These are phyloP conservation scores for Triplophysa tibetana DNA, from an alignment of 2,113 vertebrate genomes.

Conservation along the genomic window DNA sequence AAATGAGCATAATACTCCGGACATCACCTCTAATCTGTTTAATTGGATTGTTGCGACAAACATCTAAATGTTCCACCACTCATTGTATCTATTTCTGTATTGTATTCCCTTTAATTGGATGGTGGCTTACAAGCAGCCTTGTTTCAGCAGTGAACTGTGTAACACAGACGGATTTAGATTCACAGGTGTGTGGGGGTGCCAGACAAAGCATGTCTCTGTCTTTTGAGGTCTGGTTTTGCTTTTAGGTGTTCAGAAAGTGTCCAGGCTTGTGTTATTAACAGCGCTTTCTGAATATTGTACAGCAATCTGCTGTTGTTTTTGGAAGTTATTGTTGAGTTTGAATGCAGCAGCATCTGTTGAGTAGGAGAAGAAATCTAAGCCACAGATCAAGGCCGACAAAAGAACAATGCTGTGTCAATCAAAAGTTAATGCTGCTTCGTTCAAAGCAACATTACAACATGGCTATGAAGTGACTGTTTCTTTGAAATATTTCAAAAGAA, in stretches of 20 bases:
- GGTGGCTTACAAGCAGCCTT: neutral
- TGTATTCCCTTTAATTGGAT: constrained; percentile 2
- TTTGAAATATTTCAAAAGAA: constrained; percentile 9
- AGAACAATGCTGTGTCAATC: constrained; percentile 36
- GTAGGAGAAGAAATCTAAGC: constrained; percentile 13
- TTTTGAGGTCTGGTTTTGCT: neutral
- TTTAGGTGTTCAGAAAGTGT: neutral
- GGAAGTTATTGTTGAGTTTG: constrained; percentile 8
- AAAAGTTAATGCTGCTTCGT: constrained; percentile 28
- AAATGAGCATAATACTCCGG: neutral
- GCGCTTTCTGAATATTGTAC: neutral
- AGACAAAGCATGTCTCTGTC: no score
- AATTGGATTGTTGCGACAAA: constrained; percentile 18
- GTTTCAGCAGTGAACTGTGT: neutral
- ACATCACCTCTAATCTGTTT: constrained; percentile 13
- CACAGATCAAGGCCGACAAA: constrained; percentile 28
- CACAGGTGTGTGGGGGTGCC: no score
- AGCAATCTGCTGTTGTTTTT: neutral
- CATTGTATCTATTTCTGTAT: constrained; percentile 3
- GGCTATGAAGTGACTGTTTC: neutral
- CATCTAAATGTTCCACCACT: neutral
- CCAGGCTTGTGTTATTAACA: constrained; percentile 6
- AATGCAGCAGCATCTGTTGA: constrained; percentile 25
- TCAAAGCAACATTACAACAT: constrained; percentile 21
- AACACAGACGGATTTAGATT: neutral